phyloP scores from a whole-genome alignment of 2,113 vertebrate species.

The Suncus etruscus region DNA sequence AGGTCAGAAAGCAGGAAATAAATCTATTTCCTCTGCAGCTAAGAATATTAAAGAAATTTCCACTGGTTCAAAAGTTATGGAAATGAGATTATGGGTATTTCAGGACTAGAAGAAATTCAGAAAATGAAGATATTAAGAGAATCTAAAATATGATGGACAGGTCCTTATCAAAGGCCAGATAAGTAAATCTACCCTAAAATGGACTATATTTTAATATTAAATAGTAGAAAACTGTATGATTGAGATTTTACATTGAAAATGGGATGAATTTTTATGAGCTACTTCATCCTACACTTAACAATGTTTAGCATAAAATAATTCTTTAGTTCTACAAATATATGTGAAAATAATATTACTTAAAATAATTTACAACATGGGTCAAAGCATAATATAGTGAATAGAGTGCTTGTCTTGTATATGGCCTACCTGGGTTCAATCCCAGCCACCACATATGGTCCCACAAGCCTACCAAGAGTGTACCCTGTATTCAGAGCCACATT shows the following conservation, averaged over 20 bases:
- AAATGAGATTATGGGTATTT: neutral
- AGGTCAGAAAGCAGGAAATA: neutral
- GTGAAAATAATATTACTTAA: neutral
- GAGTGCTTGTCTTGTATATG: too few species aligned
- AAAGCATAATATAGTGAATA: too few species aligned
- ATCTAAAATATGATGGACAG: neutral
- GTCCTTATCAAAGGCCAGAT: neutral
- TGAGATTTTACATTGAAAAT: slow-evolving; percentile 30
- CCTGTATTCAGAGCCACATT: too few species aligned
- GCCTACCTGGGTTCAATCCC: too few species aligned
- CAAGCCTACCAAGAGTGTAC: too few species aligned
- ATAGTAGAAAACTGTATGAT: neutral
- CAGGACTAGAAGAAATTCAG: neutral
- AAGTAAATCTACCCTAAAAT: neutral
- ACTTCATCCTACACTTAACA: neutral
- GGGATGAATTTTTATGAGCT: neutral
- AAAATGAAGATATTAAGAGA: neutral
- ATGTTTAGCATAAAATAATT: neutral
- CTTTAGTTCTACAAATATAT: neutral
- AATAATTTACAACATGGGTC: neutral
- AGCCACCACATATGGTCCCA: too few species aligned
- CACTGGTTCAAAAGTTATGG: neutral
- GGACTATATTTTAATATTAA: neutral
- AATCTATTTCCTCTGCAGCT: neutral
- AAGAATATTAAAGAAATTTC: neutral